Evolutionary conservation across 1,140 invertebrate genomes (phyloP).

Genomic region (Ruditapes philippinarum): DNA sequence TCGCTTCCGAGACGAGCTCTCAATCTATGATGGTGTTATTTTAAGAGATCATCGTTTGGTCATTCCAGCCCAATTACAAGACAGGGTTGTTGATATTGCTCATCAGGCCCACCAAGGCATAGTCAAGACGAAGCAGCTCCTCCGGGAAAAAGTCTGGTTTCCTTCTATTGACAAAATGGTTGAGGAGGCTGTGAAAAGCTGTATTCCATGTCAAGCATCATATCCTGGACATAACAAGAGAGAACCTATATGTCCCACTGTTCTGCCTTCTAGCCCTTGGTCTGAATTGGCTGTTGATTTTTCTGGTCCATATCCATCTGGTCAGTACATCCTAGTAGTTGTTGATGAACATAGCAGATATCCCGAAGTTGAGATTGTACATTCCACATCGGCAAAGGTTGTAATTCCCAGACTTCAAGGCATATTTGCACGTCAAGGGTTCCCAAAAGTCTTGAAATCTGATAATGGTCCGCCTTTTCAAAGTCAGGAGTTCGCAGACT

Average conservation of each 20-base stretch:
- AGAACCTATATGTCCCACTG: constrained; percentile 7
- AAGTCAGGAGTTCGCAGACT: constrained; percentile 39
- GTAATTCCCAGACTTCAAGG: not conserved
- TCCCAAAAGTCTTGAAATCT: constrained; percentile 26
- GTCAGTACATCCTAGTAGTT: constrained; percentile 58
- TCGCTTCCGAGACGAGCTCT: constrained; percentile 40
- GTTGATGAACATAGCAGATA: constrained; percentile 66
- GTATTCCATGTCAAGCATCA: constrained; percentile 32
- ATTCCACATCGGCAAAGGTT: not conserved
- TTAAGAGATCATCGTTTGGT: not conserved
- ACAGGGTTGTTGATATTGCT: not conserved
- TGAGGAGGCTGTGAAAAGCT: constrained; percentile 47
- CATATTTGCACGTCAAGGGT: constrained; percentile 23
- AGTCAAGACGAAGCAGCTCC: constrained; percentile 33
- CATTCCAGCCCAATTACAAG: not conserved
- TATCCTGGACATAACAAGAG: too few relatives aligned
- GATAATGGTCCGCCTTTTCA: constrained; percentile 7
- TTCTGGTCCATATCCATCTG: constrained; percentile 60
- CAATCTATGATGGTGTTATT: not conserved
- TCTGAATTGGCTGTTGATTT: constrained; percentile 66
- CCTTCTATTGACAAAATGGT: constrained; percentile 52
- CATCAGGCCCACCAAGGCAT: constrained; percentile 27
- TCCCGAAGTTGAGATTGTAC: constrained; percentile 33
- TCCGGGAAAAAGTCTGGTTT: constrained; percentile 35
- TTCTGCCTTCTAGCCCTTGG: constrained; percentile 67